Base-by-base conservation (phyloP, 2,113 vertebrate species). In the Myrmecobius fasciatus region DNA sequence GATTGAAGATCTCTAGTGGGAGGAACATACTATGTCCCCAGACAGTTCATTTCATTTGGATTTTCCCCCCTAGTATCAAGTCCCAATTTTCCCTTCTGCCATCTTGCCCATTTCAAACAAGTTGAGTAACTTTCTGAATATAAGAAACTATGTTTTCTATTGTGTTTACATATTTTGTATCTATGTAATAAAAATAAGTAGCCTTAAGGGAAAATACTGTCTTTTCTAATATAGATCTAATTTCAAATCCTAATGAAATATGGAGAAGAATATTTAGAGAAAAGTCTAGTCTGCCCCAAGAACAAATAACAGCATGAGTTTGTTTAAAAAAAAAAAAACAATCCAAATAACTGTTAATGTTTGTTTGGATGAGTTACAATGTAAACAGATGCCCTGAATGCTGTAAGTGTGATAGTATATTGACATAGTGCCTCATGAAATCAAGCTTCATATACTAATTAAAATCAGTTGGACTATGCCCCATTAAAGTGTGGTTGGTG, bases 381-480 rank as follows among this genome's bases (percentile, higher is more conserved):
- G 46, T 47, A 90, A 92, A 67, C 7, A 43, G 89, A 56, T 46
- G 89, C 51, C 24, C 53, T 43, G 90, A 51, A 53, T 8, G n/a
- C 0, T 0, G 47, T 88, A 56, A n/a, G 51, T 90, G 91, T 12
- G 88, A 43, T 54, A 93, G 91, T 60, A 52, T 4, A 12, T 88
- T 91, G 46, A 96, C 47, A 83, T 53, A 53, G 89, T 51, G 92
- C 54, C 89, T 53, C 95, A 67, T 94, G 25, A 9, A 53, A 36
- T 91, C 10, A 20, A 89, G 89, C 53, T 48, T 53, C 48, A 8
- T 54, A 14, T 90, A 43, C 24, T 83, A 53, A 0, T 26, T 9
- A 92, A 91, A 49, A 53, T 89, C 14, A 31, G 52, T 14, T 53
- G 48, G 75, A 53, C 93, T 43, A 7, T 53, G 91, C 83, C 52